These are phyloP conservation scores for Phaenicophaeus curvirostris DNA, from an alignment of 2,797 vertebrate species.

Conservation along the genomic window DNA sequence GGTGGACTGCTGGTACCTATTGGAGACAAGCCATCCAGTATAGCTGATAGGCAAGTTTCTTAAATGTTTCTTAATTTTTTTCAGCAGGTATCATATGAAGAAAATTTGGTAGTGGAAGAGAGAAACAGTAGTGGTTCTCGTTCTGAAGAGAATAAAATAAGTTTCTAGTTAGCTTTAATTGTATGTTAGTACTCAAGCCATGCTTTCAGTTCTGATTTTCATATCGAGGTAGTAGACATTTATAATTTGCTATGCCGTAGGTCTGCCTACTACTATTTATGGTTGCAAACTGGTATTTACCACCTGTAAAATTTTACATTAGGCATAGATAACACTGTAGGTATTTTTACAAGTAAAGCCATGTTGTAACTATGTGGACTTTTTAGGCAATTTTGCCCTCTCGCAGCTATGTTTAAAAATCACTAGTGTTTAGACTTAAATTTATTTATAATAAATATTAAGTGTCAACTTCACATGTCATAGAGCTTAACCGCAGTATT, in stretches of 20 bases:
- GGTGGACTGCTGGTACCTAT: conserved; percentile 90
- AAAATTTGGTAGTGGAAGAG: background rate
- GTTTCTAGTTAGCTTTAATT: background rate
- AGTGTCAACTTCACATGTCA: background rate
- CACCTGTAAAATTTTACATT: background rate
- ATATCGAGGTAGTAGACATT: background rate
- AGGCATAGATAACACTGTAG: background rate
- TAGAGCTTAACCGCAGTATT: background rate
- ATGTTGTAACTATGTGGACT: background rate
- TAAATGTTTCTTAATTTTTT: background rate
- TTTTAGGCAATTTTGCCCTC: background rate
- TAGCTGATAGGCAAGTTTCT: conserved; percentile 88
- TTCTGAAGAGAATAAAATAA: background rate
- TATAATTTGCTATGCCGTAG: background rate
- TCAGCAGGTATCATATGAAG: background rate
- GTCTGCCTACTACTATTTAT: background rate
- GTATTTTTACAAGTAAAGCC: background rate
- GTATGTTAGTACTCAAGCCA: background rate
- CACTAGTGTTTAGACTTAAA: background rate
- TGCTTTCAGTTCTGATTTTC: background rate
- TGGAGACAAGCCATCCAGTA: conserved; percentile 84
- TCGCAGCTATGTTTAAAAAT: background rate
- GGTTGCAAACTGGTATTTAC: background rate
- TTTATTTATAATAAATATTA: background rate
- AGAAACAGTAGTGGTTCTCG: background rate